A percentile compares a stretch with the other conserved stretches of the same genome.
Evolutionary conservation across 1,140 invertebrate genomes (phyloP).

Genomic region (Drosophila guanche): DNA sequence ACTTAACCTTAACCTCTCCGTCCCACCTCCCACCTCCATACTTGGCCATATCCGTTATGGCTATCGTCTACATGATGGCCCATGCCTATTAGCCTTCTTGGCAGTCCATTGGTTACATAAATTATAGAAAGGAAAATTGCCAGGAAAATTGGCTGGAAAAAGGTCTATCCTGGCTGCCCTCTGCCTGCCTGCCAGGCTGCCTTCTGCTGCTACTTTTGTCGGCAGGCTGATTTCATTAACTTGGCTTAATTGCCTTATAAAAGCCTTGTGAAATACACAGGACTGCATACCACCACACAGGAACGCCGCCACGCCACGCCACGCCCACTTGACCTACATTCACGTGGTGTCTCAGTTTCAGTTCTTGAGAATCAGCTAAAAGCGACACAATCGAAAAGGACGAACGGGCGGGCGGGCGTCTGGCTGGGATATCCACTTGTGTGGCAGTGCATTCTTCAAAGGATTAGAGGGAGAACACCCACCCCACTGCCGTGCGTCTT

Average conservation of each 20-base stretch:
- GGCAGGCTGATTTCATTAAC: slow-evolving; percentile 45
- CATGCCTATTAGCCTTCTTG: slow-evolving; percentile 32
- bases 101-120: slow-evolving; percentile 29
- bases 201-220: too few relatives aligned
- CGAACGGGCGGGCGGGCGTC: too few relatives aligned
- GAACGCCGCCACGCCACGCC: background rate
- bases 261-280: slow-evolving; percentile 23
- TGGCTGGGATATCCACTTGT: too few relatives aligned
- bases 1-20: too few relatives aligned
- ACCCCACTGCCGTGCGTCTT: too few relatives aligned
- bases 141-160: slow-evolving; percentile 6
- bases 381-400: background rate
- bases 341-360: background rate
- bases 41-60: too few relatives aligned
- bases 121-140: slow-evolving; percentile 34
- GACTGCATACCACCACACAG: background rate
- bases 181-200: too few relatives aligned
- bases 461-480: slow-evolving; percentile 3
- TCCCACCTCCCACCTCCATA: background rate
- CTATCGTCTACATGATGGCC: background rate
- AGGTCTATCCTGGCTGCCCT: too few relatives aligned
- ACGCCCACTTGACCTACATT: slow-evolving; percentile 34
- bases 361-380: slow-evolving; percentile 8
- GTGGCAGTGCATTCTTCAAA: slow-evolving; percentile 2
- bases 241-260: slow-evolving; percentile 47